A percentile compares a stretch with the other conserved stretches of the same genome.
Conservation (phyloP, 1,140 invertebrate species). For the Drosophila mauritiana region DNA sequence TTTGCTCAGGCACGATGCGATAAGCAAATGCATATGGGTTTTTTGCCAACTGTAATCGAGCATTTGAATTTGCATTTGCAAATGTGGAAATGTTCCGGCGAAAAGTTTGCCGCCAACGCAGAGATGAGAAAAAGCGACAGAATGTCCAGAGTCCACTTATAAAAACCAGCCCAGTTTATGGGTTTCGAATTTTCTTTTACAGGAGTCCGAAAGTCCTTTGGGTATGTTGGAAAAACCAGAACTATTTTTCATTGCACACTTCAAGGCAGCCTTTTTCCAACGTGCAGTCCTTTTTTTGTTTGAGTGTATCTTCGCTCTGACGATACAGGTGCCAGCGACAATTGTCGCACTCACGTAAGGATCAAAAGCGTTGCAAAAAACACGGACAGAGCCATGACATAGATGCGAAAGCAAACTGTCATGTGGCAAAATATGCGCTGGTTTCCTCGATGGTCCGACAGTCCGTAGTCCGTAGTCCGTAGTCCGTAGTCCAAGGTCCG, state of each 20-base stretch:
- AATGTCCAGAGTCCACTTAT: conserved; percentile 16
- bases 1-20: conserved; percentile 66
- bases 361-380: conserved; percentile 54
- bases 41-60: conserved; percentile 60
- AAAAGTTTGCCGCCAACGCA: conserved; percentile 51
- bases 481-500: conserved; percentile 19
- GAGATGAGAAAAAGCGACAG: conserved; percentile 21
- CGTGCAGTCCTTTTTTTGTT: background rate
- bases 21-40: conserved; percentile 61
- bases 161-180: background rate
- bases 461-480: conserved; percentile 20
- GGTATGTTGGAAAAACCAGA: background rate
- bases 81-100: conserved; percentile 19
- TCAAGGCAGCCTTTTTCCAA: background rate
- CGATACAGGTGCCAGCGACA: conserved; percentile 65
- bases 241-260: background rate
- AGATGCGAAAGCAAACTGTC: conserved; percentile 57
- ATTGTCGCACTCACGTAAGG: conserved; percentile 65
- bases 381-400: conserved; percentile 28
- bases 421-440: conserved; percentile 54
- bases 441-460: conserved; percentile 16
- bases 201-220: background rate
- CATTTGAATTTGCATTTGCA: conserved; percentile 72
- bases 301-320: background rate
- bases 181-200: background rate